Conservation (phyloP, 2,888 invertebrate genomes). For the Thumatha senex region DNA sequence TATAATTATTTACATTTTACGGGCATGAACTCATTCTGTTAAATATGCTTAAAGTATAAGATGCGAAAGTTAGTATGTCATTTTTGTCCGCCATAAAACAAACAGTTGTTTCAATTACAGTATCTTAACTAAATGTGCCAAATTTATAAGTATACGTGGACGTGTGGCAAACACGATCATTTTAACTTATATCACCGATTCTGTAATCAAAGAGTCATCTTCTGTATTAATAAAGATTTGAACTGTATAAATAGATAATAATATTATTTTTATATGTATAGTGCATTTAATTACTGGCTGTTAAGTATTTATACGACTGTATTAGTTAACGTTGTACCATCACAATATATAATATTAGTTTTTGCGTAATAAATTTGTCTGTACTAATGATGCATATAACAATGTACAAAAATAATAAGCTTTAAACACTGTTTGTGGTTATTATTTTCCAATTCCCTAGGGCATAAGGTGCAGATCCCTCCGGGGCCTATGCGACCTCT, state of each 20-base stretch:
- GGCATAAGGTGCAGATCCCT: too few species aligned
- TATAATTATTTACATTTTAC: too few species aligned
- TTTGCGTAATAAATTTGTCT: conserved; percentile 51
- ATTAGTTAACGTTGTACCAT: conserved; percentile 52
- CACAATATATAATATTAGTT: conserved; percentile 47
- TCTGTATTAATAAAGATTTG: conserved; percentile 46
- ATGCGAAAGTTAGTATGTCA: too few species aligned
- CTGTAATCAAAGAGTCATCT: conserved; percentile 46
- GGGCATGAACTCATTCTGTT: too few species aligned
- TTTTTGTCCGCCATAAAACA: too few species aligned
- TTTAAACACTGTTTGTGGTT: conserved; percentile 63
- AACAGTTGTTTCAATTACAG: too few species aligned
- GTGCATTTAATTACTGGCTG: conserved; percentile 78
- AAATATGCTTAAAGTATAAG: too few species aligned
- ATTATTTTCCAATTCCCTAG: conserved; percentile 35
- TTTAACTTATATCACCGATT: conserved; percentile 65
- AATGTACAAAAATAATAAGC: conserved; percentile 81
- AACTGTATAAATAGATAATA: conserved; percentile 67
- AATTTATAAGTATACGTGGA: neutral
- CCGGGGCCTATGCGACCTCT: too few species aligned
- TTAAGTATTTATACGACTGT: conserved; percentile 70
- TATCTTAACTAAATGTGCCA: neutral
- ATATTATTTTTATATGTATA: conserved; percentile 63
- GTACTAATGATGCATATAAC: conserved; percentile 76
- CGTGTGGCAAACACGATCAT: conserved; percentile 28